Evolutionary conservation across 2,797 vertebrate genomes (phyloP), one percentile per base, ranked within the genome.

Genomic region (Cercopithecus petaurista): DNA sequence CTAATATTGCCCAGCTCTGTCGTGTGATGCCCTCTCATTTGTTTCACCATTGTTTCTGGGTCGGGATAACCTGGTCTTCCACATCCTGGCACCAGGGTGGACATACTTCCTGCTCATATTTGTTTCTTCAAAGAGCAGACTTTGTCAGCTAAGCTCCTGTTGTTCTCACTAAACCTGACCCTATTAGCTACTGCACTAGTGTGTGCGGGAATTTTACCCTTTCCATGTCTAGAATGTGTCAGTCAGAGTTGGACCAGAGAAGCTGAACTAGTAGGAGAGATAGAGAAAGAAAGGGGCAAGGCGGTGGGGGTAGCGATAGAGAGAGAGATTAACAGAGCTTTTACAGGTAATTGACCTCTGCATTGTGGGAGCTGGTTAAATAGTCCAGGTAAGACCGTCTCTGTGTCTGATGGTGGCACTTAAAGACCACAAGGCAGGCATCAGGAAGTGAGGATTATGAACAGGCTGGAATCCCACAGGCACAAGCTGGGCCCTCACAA

Each of bases 1-100:
- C 46, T 24, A 21, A 5, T 6, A 9, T 4, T 1, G 4, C 26
- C 15, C 1, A 1, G 33, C 33, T 12, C 15, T 4, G 1, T 28
- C 33, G 19, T 52, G 89, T 41, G 30, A 59, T 39, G 33, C 46
- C 86, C 67, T 88, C 15, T 59, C 72, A 61, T 22, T 39, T 61
- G 41, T 33, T 24, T 41, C 39, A 14, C 59, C 9, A 4, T 77
- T n/a, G 33, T 28, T 52, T 90, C 59, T 67, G 41, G 50, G 28
- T 5, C 15, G 26, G 14, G 55, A 67, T 11, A 72, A 24, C 57
- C 50, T 57, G 41, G 1, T 87, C 22, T 79, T 22, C 52, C 19
- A 13, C 24, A 24, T 36, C 33, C 41, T 12, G 43, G 41, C 46
- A 93, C 46, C 39, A 76, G 5, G 22, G 12, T 13, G 33, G 41